These are phyloP conservation scores for Pipa parva DNA, from an alignment of 2,113 vertebrate species.

Conservation along the genomic window DNA sequence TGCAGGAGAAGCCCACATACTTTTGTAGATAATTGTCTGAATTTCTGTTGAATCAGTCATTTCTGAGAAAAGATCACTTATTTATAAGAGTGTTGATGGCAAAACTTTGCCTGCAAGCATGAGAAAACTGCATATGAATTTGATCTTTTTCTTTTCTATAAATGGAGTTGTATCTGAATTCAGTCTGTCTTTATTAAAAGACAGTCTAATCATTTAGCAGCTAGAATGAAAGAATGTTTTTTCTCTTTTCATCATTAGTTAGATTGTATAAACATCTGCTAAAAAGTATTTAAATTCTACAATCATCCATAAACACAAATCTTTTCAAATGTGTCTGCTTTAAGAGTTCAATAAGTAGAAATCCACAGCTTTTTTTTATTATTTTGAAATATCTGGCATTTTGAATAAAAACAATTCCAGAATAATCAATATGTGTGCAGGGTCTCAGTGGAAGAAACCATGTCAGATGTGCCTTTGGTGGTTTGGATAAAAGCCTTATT, in stretches of 20 bases:
- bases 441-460: slow-evolving; percentile 48
- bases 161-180: slow-evolving; percentile 38
- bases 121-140: slow-evolving; percentile 35
- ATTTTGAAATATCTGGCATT: slow-evolving; percentile 49
- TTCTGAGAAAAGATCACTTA: slow-evolving; percentile 43
- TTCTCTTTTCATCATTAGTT: slow-evolving; percentile 36
- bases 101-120: slow-evolving; percentile 32
- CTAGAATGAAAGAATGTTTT: slow-evolving; percentile 5
- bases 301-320: slow-evolving; percentile 31
- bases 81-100: slow-evolving; percentile 42
- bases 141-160: slow-evolving; percentile 29
- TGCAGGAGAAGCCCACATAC: slow-evolving; percentile 17
- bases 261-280: slow-evolving; percentile 41
- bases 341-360: slow-evolving; percentile 40
- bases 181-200: slow-evolving; percentile 19
- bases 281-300: slow-evolving; percentile 29
- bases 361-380: slow-evolving; percentile 37
- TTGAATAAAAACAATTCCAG: slow-evolving; percentile 53
- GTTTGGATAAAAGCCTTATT: slow-evolving; percentile 50
- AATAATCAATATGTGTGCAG: slow-evolving; percentile 46
- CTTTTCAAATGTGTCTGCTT: slow-evolving; percentile 25
- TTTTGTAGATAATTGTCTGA: slow-evolving; percentile 43
- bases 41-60: slow-evolving; percentile 42
- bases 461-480: slow-evolving; percentile 44
- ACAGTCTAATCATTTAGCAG: slow-evolving; percentile 27